phyloP scores from a whole-genome alignment of 1,140 invertebrate species.

The Nylanderia fulva region DNA sequence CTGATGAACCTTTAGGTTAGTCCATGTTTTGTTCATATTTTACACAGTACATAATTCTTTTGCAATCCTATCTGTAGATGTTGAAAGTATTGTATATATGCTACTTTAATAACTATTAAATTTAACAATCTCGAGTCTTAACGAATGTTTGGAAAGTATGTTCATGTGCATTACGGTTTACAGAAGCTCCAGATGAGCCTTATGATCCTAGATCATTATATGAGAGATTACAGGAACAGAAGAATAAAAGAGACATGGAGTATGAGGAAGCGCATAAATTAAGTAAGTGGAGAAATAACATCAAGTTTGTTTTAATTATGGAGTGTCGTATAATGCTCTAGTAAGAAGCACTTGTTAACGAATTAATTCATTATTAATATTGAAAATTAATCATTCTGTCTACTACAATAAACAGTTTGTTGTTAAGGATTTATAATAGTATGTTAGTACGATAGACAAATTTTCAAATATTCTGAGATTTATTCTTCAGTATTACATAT shows the following conservation, averaged over 20 bases:
- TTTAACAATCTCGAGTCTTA: not conserved
- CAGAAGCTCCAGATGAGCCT: constrained; percentile 91
- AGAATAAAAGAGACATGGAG: constrained; percentile 95
- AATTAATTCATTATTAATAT: constrained; percentile 6
- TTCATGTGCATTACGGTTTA: constrained; percentile 30
- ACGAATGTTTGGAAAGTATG: not conserved
- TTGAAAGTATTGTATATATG: not conserved
- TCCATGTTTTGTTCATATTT: not conserved
- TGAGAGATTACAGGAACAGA: constrained; percentile 96
- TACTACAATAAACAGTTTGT: constrained; percentile 1
- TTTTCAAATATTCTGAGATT: not conserved
- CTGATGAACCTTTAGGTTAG: constrained; percentile 94
- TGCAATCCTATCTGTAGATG: not conserved
- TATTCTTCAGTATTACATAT: not conserved
- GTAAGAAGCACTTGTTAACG: no score
- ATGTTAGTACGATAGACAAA: not conserved
- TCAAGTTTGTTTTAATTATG: not conserved
- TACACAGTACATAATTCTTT: not conserved
- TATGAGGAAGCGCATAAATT: constrained; percentile 97
- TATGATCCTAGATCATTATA: constrained; percentile 94
- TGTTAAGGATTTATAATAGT: constrained; percentile 5
- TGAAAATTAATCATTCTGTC: not conserved
- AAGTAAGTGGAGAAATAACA: constrained; percentile 88
- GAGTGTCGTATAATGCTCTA: no score
- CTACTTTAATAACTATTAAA: not conserved